A percentile compares a stretch with the other conserved stretches of the same genome.
These are phyloP conservation scores for Pteropus alecto DNA, from an alignment of 2,113 vertebrate species.

Conservation along the genomic window DNA sequence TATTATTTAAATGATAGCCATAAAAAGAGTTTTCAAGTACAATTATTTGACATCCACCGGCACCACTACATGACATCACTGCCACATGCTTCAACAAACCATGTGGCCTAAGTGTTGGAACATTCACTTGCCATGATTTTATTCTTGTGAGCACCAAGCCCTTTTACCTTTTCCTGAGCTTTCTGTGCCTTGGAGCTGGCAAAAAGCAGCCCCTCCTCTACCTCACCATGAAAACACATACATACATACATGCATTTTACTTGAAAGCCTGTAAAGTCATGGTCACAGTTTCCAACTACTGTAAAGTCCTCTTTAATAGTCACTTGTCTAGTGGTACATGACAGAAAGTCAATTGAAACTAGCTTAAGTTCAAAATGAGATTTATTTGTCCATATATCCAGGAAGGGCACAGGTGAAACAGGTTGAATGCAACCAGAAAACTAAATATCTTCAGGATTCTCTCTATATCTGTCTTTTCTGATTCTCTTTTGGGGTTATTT, in stretches of 20 bases:
- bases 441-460: constrained; percentile 21
- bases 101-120: no score
- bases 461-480: neutral
- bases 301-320: constrained; percentile 5
- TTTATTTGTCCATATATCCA: constrained; percentile 14
- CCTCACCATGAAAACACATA: neutral
- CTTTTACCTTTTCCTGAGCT: neutral
- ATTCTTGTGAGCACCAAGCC: neutral
- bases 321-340: neutral
- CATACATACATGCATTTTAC: neutral
- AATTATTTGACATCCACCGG: neutral
- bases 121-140: neutral
- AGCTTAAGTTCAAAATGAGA: constrained; percentile 46
- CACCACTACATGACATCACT: neutral
- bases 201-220: accelerated
- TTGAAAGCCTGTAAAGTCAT: neutral
- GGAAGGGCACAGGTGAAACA: constrained; percentile 61
- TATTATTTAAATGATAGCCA: neutral
- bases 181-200: neutral
- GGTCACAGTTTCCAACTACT: neutral
- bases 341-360: constrained; percentile 68
- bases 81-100: neutral
- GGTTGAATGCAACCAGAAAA: constrained; percentile 39
- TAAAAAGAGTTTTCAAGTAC: neutral
- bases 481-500: neutral